Evolutionary conservation across 1,140 invertebrate species (phyloP).

Genomic region (Monomorium pharaonis): DNA sequence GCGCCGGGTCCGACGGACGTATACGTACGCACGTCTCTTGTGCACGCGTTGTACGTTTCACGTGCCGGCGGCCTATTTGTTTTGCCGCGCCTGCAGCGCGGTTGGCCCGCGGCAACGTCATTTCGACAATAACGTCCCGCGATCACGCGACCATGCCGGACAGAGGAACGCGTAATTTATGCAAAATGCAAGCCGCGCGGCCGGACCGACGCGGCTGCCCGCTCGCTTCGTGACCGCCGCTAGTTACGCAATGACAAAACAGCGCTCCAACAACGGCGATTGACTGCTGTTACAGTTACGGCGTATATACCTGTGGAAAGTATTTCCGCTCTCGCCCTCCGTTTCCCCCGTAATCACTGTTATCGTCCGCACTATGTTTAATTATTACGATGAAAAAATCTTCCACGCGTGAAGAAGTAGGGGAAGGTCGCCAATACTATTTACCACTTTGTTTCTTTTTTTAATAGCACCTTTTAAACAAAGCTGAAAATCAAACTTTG

Average conservation of each 20-base stretch:
- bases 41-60: conserved; percentile 48
- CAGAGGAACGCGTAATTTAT: conserved; percentile 70
- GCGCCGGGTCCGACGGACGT: too few species aligned
- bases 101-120: conserved; percentile 59
- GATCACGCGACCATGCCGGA: conserved; percentile 61
- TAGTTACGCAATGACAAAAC: conserved; percentile 68
- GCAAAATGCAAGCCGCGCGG: conserved; percentile 60
- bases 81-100: conserved; percentile 62
- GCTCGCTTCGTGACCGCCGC: conserved; percentile 56
- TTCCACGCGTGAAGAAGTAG: neutral
- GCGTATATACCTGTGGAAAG: neutral
- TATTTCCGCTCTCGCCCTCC: neutral
- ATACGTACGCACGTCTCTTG: too few species aligned
- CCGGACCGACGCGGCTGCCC: neutral
- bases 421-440: too few species aligned
- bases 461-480: too few species aligned
- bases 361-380: neutral
- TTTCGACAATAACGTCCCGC: conserved; percentile 69
- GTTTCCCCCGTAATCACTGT: neutral
- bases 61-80: conserved; percentile 69
- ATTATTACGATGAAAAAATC: neutral
- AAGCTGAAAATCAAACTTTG: too few species aligned
- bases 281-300: conserved; percentile 31
- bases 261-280: conserved; percentile 62
- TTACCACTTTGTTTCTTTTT: too few species aligned